phyloP scores from a whole-genome alignment of 53 echinoderm and acorn worm genomes.

The Paracentrotus lividus region DNA sequence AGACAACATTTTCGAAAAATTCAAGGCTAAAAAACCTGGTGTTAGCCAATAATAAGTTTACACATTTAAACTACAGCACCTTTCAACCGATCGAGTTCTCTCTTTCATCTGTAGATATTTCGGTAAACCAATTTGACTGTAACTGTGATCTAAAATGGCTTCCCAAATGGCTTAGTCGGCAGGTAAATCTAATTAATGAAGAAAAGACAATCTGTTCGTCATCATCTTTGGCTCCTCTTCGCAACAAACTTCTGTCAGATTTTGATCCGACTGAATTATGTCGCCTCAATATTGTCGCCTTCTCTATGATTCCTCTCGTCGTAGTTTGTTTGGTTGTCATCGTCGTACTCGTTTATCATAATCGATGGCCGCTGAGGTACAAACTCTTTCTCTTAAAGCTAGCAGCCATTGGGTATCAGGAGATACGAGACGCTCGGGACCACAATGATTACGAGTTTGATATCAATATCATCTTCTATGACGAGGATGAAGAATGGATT shows the following conservation, averaged over 20 bases:
- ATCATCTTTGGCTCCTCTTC: neutral
- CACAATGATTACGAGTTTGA: constrained; percentile 6
- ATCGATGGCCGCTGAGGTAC: neutral
- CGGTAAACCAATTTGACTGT: neutral
- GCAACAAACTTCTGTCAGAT: neutral
- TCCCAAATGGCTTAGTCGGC: neutral
- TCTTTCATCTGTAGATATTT: neutral
- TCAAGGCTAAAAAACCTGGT: neutral
- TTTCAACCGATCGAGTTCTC: neutral
- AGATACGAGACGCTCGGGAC: neutral
- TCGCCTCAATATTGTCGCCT: neutral
- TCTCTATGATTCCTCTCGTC: neutral
- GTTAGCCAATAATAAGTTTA: neutral
- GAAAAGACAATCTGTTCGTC: neutral
- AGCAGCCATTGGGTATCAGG: neutral
- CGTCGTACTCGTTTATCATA: neutral
- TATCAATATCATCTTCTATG: neutral
- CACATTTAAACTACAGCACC: neutral
- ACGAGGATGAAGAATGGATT: constrained; percentile 6
- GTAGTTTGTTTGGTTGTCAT: neutral
- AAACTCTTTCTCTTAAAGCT: neutral
- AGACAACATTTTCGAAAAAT: neutral
- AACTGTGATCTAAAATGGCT: neutral
- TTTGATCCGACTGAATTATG: neutral
- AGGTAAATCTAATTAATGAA: neutral